Evolutionary conservation across 2,888 invertebrate genomes (phyloP), one percentile per base, ranked within the genome.

Genomic region (Drosophila emarginata): DNA sequence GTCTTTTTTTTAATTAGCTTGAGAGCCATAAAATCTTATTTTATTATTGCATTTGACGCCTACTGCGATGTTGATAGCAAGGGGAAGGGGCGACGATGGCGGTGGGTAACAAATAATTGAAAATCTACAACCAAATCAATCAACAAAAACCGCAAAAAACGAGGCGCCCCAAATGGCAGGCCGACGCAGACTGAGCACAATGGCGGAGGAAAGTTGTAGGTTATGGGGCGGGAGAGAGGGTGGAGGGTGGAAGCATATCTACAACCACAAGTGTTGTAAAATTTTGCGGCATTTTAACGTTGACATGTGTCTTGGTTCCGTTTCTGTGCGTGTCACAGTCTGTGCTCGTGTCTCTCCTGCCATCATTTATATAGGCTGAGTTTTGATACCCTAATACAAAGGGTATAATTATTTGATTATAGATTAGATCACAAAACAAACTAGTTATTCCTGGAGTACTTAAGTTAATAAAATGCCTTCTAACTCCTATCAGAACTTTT

Each of bases 21-120:
- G 68, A 66, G 73, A 72, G 70, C 71, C 50, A 59, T 54, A 54
- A 54, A 54, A 45, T 45, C 54, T 32, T 14, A 11, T 50, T 64
- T 64, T 79, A 72, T 79, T 66, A 86, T 83, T 84, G 72, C 78
- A 81, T 83, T 78, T 72, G 67, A 64, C 67, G 64, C 72, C 77
- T 61, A 56, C 45, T 45, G 7, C 11, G 45, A 45, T 4, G 45
- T 2, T 1, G 45, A 15, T 21, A 12, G 18, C 32, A 32, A 32
- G 26, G 26, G 1, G 2, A 9, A 11, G 21, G 18, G 12, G 2
- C 21, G 4, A 21, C 14, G 21, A 4, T 21, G 18, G 45, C 14
- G 37, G 18, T 21, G 26, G 67, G 73, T 61, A 68, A 61, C 58
- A 60, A 74, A 74, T 72, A 79, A 85, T 82, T 76, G 78, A 70